Base-by-base conservation (phyloP, 2,113 vertebrate genomes). In the Rana temporaria region DNA sequence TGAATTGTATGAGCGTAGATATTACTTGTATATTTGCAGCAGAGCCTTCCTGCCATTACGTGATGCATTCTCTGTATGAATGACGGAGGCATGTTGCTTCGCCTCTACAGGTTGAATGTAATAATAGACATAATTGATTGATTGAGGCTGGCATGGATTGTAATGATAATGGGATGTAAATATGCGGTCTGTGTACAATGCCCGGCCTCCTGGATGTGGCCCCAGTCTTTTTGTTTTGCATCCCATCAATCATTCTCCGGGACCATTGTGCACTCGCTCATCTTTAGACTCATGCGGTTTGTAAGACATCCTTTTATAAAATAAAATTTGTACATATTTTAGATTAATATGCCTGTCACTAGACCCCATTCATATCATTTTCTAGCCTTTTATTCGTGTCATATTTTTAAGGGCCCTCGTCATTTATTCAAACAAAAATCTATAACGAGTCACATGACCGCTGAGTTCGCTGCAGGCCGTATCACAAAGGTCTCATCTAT, bases 141-240 rank as follows among this genome's bases (percentile, higher is more conserved):
- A 53, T 9, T 63, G 8, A 14, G 20, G 42, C 68, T 55, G 68
- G 53, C 17, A 19, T 30, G 69, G 34, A 71, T 73, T 81, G 57
- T 81, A 8, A 71, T 63, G 78, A 12, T 71, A 81, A 81, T 81
- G 56, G 62, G 19, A 20, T 62, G 67, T 32, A 53, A 81, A 60
- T 52, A 16, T 11, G 15, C 12, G 8, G 57, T 60, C 20, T 24
- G 16, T 14, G 18, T 24, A 20, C 53, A 30, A 53, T 26, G 56
- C n/a, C 48, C 20, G 18, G 19, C 68, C 22, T 60, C 26, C 34
- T 11, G 15, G 79, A 64, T n/a, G 68, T 24, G 22, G 67, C 22
- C 38, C 34, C 5, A 11, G 67, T 57, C 17, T 81, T 81, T 81
- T 81, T 81, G 67, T 81, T 71, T 38, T 3, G 16, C 5, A n/a